Percentiles rank a stretch among this genome's conserved stretches.
Evolutionary conservation across 2,888 invertebrate genomes (phyloP).

Genomic region (Trissoscelio sp.): DNA sequence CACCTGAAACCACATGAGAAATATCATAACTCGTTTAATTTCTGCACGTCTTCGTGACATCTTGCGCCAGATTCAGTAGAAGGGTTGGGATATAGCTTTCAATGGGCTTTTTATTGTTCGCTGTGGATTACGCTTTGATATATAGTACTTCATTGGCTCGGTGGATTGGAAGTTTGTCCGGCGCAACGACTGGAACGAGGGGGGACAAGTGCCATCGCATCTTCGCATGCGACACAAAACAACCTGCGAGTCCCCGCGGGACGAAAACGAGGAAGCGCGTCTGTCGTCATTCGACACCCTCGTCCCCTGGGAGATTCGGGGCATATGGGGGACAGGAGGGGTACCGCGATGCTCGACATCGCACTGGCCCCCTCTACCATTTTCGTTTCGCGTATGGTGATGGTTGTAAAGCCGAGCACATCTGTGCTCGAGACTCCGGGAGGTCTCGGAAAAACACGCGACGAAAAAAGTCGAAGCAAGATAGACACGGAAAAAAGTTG

Average conservation of each 20-base stretch:
- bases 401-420: slow-evolving; percentile 46
- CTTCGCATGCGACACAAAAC: slow-evolving; percentile 50
- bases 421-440: slow-evolving; percentile 59
- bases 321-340: slow-evolving; percentile 60
- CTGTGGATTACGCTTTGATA: slow-evolving; percentile 55
- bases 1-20: slow-evolving; percentile 15
- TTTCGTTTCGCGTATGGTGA: slow-evolving; percentile 17
- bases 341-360: slow-evolving; percentile 69
- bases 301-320: slow-evolving; percentile 53
- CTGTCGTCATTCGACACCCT: slow-evolving; percentile 67
- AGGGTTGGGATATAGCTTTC: slow-evolving; percentile 45
- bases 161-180: slow-evolving; percentile 48
- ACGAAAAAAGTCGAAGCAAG: slow-evolving; percentile 4
- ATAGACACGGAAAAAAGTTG: neutral
- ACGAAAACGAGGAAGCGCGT: slow-evolving; percentile 44
- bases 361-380: slow-evolving; percentile 25
- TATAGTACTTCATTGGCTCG: slow-evolving; percentile 42
- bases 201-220: slow-evolving; percentile 64
- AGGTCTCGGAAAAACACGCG: slow-evolving; percentile 43
- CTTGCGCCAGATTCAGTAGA: slow-evolving; percentile 47
- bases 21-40: slow-evolving; percentile 32
- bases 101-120: slow-evolving; percentile 50
- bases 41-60: slow-evolving; percentile 43
- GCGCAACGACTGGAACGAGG: slow-evolving; percentile 53
- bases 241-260: slow-evolving; percentile 64